phyloP scores from a whole-genome alignment of 2,797 vertebrate species.

The Zalophus californianus region DNA sequence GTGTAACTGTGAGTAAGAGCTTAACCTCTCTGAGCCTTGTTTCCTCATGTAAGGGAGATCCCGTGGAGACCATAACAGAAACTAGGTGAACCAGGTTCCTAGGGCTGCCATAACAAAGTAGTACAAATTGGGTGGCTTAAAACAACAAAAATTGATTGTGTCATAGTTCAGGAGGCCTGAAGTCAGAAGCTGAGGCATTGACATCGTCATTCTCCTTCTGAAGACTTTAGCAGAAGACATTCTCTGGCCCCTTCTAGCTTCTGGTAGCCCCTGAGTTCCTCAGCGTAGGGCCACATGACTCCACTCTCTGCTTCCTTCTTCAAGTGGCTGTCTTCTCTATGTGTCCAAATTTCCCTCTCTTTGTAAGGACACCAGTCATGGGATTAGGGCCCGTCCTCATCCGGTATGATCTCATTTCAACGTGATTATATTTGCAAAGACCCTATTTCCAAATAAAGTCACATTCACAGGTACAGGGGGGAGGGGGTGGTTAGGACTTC shows the following conservation, averaged over 20 bases:
- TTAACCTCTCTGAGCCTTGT: not conserved
- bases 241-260: not conserved
- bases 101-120: not conserved
- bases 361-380: not conserved
- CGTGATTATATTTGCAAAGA: not conserved
- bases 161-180: not conserved
- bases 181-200: not conserved
- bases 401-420: not conserved
- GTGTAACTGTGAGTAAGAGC: not conserved
- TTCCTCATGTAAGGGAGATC: not conserved
- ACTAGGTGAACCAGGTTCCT: not conserved
- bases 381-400: not conserved
- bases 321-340: not conserved
- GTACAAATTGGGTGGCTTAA: not conserved
- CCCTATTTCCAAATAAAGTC: slow-evolving; percentile 41
- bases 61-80: not conserved
- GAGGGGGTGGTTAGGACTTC: not conserved
- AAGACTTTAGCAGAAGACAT: not conserved
- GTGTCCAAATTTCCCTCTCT: not conserved
- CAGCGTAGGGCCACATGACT: not conserved
- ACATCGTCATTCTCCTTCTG: not conserved
- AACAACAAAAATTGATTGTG: not conserved
- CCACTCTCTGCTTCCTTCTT: not conserved
- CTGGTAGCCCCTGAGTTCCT: not conserved
- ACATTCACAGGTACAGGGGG: not conserved